Evolutionary conservation across 1,140 invertebrate species (phyloP), one percentile per base, ranked within the genome.

Genomic region (Lanistes nyassanus): DNA sequence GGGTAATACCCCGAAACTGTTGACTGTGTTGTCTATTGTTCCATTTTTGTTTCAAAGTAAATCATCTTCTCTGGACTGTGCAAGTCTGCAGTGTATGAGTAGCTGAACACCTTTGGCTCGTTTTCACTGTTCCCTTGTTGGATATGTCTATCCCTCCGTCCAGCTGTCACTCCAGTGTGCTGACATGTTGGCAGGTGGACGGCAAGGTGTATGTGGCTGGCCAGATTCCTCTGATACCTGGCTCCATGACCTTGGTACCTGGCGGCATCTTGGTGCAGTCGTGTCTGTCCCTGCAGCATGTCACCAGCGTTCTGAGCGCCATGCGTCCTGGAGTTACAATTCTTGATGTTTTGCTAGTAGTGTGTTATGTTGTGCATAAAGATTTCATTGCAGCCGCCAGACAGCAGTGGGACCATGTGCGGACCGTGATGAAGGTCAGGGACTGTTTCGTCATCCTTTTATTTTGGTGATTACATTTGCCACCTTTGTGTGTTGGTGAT

Each of bases 151-250:
- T n/a, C n/a, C n/a, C n/a, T n/a, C n/a, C n/a, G n/a, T n/a, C n/a
- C n/a, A n/a, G n/a, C n/a, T n/a, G n/a, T n/a, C n/a, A n/a, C n/a
- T n/a, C n/a, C n/a, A n/a, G n/a, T n/a, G n/a, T 69, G 39, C 64
- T 37, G 66, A 75, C 76, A 78, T 62, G 76, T 72, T 78, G 85
- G 13, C 80, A 94, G 94, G 90, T 95, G 55, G 94, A 93, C 69
- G 93, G 95, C 81, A 93, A 95, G 79, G 94, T 97, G 51, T 93
- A 94, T 86, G 92, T 97, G 31, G 95, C 96, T 80, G 96, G 97
- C 21, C 96, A 98, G 91, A 97, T 98, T 82, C 95, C 94, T 21
- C 88, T 98, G 77, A 92, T 96, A 79, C 96, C 96, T 79, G 95
- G 95, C 73, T 94, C 92, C 80, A 94, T 97, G 93, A 90, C 91